Evolutionary conservation across 2,888 invertebrate species (phyloP).

Genomic region (Troides oblongomaculatus): DNA sequence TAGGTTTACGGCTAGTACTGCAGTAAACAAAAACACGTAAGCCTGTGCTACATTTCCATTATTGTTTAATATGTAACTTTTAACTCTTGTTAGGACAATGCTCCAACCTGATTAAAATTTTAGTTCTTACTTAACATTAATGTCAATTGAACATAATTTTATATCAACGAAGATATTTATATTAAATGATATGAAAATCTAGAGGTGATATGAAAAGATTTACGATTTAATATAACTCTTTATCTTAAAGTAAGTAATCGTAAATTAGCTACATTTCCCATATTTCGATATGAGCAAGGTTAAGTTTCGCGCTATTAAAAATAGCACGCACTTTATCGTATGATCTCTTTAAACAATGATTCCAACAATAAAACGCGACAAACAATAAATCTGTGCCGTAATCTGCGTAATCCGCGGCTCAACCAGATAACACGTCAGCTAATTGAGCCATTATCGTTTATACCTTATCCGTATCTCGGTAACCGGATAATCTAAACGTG

Average conservation of each 20-base stretch:
- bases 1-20: neutral
- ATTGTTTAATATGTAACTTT: too few species aligned
- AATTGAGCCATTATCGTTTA: constrained; percentile 49
- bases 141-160: too few species aligned
- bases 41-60: too few species aligned
- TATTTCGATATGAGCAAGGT: constrained; percentile 15
- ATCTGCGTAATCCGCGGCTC: constrained; percentile 57
- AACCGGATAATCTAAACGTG: constrained; percentile 40
- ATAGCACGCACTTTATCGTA: constrained; percentile 35
- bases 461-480: constrained; percentile 41
- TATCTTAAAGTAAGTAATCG: neutral
- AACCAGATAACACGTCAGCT: constrained; percentile 55
- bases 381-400: constrained; percentile 66
- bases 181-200: too few species aligned
- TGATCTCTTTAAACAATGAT: constrained; percentile 48
- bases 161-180: too few species aligned
- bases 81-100: too few species aligned
- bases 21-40: neutral
- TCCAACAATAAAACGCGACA: constrained; percentile 56
- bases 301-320: constrained; percentile 26
- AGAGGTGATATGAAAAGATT: too few species aligned
- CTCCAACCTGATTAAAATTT: too few species aligned
- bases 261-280: constrained; percentile 8
- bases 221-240: too few species aligned
- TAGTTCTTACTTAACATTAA: too few species aligned